Conservation (phyloP, 2,888 invertebrate genomes). For the Falcaria lacertinaria region DNA sequence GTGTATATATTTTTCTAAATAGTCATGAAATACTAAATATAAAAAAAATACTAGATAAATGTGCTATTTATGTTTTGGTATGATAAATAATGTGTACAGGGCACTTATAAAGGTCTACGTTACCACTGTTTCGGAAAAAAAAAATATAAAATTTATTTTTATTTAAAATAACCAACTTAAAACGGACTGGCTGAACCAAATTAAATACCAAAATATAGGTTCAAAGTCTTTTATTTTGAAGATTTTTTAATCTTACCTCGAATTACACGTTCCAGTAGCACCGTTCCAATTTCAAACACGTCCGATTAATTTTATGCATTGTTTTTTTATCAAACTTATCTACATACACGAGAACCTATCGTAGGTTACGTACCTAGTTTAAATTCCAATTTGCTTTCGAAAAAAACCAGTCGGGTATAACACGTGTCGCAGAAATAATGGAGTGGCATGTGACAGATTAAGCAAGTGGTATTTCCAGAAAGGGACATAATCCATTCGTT, state of each 20-base stretch:
- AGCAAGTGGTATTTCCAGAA: conserved; percentile 74
- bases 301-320: conserved; percentile 1
- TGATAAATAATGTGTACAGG: no score
- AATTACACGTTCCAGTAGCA: not conserved
- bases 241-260: not conserved
- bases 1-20: no score
- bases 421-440: conserved; percentile 69
- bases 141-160: no score
- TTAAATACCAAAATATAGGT: no score
- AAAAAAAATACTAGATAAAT: no score
- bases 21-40: no score
- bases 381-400: conserved; percentile 16
- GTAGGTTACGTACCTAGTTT: conserved; percentile 7
- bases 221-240: no score
- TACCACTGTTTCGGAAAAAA: no score
- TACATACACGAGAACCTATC: conserved; percentile 11
- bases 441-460: conserved; percentile 64
- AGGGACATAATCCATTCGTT: conserved; percentile 51
- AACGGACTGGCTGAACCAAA: no score
- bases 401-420: conserved; percentile 32
- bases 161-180: no score
- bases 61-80: no score
- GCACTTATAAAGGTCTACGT: no score
- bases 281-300: not conserved
- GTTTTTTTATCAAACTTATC: conserved; percentile 5